phyloP scores from a whole-genome alignment of 2,797 vertebrate species.

The Capromys pilorides region DNA sequence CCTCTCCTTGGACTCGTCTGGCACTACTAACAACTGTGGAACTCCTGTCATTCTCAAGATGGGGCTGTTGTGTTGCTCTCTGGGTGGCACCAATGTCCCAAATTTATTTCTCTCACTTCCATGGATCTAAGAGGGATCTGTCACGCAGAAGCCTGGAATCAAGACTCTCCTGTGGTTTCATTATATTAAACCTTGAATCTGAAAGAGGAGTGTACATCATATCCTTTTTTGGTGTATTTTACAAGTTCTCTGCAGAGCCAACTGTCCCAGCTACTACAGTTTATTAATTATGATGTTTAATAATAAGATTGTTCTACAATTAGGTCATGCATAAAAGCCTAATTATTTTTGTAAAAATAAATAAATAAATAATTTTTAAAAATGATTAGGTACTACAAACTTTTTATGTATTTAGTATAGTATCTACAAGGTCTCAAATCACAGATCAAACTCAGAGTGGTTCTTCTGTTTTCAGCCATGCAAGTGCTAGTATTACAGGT shows the following conservation, averaged over 20 bases:
- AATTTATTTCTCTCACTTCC: conserved; percentile 65
- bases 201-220: conserved; percentile 50
- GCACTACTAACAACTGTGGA: conserved; percentile 33
- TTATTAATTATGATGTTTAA: conserved; percentile 40
- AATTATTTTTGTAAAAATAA: background rate
- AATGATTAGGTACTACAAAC: no score
- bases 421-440: no score
- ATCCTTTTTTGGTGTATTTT: conserved; percentile 51
- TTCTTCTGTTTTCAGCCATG: no score
- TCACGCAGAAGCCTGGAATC: conserved; percentile 46
- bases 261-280: background rate
- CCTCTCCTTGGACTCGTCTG: conserved; percentile 32
- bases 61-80: background rate
- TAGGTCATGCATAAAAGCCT: background rate
- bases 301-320: background rate
- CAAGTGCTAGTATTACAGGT: no score
- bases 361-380: no score
- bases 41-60: conserved; percentile 41
- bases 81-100: conserved; percentile 20
- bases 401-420: no score
- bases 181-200: conserved; percentile 48
- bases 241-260: background rate
- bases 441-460: no score
- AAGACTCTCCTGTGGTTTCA: background rate
- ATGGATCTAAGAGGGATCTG: conserved; percentile 59